Conservation (phyloP, 2,888 invertebrate species). For the Copidosoma aretas region DNA sequence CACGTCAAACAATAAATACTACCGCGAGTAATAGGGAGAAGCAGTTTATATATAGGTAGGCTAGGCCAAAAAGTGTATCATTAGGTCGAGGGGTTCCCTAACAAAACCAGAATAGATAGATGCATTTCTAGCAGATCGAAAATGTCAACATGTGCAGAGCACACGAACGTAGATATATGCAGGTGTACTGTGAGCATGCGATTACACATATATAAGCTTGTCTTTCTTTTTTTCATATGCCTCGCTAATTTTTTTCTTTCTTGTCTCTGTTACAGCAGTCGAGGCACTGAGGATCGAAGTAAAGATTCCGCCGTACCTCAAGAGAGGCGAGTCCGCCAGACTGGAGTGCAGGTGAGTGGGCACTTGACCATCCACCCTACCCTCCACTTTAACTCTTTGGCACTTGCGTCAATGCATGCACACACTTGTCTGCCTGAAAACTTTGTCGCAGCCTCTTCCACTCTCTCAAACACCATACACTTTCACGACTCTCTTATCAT, state of each 20-base stretch:
- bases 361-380: conserved; percentile 12
- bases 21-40: too few relatives aligned
- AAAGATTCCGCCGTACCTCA: conserved; percentile 61
- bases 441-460: background rate
- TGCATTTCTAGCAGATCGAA: background rate
- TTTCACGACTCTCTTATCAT: background rate
- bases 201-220: too few relatives aligned
- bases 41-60: too few relatives aligned
- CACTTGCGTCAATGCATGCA: background rate
- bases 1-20: background rate
- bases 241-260: conserved; percentile 19
- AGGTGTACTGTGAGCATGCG: too few relatives aligned
- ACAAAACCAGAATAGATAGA: conserved; percentile 27
- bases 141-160: background rate
- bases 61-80: conserved; percentile 20
- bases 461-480: too few relatives aligned
- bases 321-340: conserved; percentile 60
- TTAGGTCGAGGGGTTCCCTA: conserved; percentile 22
- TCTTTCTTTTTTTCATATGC: too few relatives aligned
- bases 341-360: conserved; percentile 62
- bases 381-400: background rate
- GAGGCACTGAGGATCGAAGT: conserved; percentile 61
- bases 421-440: background rate
- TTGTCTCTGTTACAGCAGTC: conserved; percentile 57
- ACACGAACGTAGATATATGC: background rate